Evolutionary conservation across 2,797 vertebrate species (phyloP).

Genomic region (Phoebastria nigripes): DNA sequence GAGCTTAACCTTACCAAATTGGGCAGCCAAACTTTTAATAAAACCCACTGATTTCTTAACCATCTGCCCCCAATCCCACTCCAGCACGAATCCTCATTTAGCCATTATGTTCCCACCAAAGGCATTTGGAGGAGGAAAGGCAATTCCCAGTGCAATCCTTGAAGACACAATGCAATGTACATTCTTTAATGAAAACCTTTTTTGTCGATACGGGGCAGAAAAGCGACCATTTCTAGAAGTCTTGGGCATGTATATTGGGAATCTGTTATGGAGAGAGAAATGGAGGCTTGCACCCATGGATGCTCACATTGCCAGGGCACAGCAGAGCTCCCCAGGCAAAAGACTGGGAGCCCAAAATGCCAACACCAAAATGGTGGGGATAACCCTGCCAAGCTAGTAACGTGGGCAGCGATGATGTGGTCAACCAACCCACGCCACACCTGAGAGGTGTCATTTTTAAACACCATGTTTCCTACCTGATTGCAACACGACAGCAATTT

Average conservation of each 20-base stretch:
- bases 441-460: neutral
- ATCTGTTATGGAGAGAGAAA: neutral
- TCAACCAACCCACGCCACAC: no score
- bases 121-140: neutral
- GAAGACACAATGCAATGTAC: neutral
- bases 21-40: neutral
- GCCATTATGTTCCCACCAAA: neutral
- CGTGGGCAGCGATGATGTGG: neutral
- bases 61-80: fast-evolving
- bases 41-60: neutral
- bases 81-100: neutral
- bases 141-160: neutral
- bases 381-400: neutral
- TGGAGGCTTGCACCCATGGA: fast-evolving
- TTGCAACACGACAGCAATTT: neutral
- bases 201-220: neutral
- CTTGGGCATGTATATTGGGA: no score
- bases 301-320: neutral
- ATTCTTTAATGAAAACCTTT: no score
- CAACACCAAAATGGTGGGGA: neutral
- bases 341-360: neutral
- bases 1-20: neutral
- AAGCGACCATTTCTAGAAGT: neutral
- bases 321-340: neutral
- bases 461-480: neutral